These are phyloP conservation scores for Mnemiopsis leidyi DNA, from an alignment of 37 sponge, comb jelly and placozoan species.

Conservation along the genomic window DNA sequence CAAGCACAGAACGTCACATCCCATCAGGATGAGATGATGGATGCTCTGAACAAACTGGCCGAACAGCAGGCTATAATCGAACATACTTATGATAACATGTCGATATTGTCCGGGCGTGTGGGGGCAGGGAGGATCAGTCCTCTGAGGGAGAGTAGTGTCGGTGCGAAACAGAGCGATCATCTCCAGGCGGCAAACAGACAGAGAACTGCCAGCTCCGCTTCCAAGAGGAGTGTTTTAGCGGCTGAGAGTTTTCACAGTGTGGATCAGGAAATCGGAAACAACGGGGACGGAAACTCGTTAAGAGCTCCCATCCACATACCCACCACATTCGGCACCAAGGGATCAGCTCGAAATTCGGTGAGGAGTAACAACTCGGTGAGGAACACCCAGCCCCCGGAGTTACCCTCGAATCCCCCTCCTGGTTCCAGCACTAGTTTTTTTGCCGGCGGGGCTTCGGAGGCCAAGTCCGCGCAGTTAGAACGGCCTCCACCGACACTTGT, in stretches of 20 bases:
- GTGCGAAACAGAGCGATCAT: background rate
- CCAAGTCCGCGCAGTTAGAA: conserved; percentile 6
- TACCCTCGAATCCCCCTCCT: conserved; percentile 55
- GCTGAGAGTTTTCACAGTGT: background rate
- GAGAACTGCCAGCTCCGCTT: background rate
- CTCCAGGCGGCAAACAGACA: background rate
- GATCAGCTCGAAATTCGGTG: background rate
- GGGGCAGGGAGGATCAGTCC: background rate
- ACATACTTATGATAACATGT: conserved; percentile 61
- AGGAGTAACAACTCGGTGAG: background rate
- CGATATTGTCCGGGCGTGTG: background rate
- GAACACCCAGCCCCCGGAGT: background rate
- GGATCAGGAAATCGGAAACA: background rate
- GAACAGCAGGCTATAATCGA: conserved; percentile 62
- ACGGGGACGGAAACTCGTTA: background rate
- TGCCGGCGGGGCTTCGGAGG: conserved; percentile 60
- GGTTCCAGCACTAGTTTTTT: background rate
- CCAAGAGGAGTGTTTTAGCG: background rate
- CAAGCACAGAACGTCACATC: background rate
- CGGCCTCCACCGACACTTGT: conserved; percentile 29
- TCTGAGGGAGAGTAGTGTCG: background rate
- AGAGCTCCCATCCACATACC: conserved; percentile 30
- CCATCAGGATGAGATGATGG: background rate
- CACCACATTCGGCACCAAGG: conserved; percentile 48
- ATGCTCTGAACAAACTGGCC: conserved; percentile 39